Conservation (phyloP, 1,140 invertebrate genomes). For the Bombus turneri region DNA sequence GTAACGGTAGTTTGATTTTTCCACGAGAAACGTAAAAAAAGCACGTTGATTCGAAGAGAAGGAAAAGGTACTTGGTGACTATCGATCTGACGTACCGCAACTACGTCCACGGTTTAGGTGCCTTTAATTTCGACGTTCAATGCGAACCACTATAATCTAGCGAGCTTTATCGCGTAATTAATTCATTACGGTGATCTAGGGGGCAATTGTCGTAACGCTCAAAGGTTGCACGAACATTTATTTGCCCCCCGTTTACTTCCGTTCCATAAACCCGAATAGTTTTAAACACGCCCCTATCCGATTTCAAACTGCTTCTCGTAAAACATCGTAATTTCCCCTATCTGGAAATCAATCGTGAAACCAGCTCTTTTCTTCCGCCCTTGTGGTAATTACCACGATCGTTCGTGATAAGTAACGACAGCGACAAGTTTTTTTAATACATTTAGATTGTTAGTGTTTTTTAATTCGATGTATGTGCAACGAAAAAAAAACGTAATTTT, state of each 20-base stretch:
- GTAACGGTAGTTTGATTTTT: no score
- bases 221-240: conserved; percentile 54
- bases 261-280: conserved; percentile 56
- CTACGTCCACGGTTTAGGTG: background rate
- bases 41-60: background rate
- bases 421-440: background rate
- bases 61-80: background rate
- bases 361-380: background rate
- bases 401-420: background rate
- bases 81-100: background rate
- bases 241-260: conserved; percentile 40
- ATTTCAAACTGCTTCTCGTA: background rate
- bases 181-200: conserved; percentile 45
- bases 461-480: no score
- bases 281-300: conserved; percentile 12
- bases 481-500: no score
- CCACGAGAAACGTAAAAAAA: background rate
- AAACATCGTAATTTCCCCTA: conserved; percentile 10
- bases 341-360: background rate
- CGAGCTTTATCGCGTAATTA: conserved; percentile 47
- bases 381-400: background rate
- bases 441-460: background rate
- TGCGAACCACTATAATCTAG: conserved; percentile 4
- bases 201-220: conserved; percentile 52
- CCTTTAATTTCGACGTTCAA: conserved; percentile 24